phyloP scores from a whole-genome alignment of 2,113 vertebrate species.

The Daphoenositta chrysoptera region DNA sequence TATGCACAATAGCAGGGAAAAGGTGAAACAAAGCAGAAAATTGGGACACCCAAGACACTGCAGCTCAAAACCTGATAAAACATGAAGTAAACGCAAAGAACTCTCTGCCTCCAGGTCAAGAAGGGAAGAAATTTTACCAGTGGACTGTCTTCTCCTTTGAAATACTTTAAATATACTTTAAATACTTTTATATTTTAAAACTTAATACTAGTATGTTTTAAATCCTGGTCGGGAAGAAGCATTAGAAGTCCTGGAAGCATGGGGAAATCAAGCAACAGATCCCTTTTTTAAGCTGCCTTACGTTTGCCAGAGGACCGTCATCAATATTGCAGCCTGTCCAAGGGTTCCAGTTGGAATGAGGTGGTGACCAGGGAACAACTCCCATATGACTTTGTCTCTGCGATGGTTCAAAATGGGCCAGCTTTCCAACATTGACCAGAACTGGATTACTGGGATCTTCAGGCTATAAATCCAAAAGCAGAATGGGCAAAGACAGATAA shows the following conservation, averaged over 20 bases:
- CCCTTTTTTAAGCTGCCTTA: not conserved
- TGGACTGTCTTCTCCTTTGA: not conserved
- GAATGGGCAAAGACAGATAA: not conserved
- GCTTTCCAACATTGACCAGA: slow-evolving; percentile 83
- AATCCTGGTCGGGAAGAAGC: not conserved
- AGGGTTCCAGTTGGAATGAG: slow-evolving; percentile 98
- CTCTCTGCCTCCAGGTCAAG: not conserved
- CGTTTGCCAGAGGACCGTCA: slow-evolving; percentile 91
- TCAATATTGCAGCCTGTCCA: slow-evolving; percentile 98
- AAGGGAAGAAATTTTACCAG: not conserved
- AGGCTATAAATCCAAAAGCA: slow-evolving; percentile 68
- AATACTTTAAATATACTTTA: too few species aligned
- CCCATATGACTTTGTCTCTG: slow-evolving; percentile 81
- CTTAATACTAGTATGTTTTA: too few species aligned
- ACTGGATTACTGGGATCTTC: slow-evolving; percentile 75
- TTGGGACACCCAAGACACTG: not conserved
- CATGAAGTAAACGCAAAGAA: not conserved
- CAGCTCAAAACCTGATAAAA: not conserved
- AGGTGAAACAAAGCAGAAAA: not conserved
- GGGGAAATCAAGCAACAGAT: not conserved
- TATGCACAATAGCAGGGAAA: not conserved
- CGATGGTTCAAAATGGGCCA: slow-evolving; percentile 89
- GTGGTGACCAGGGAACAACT: slow-evolving; percentile 95
- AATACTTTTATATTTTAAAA: too few species aligned
- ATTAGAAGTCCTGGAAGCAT: not conserved